These are phyloP conservation scores for Quadriops clusia DNA, from an alignment of 2,888 invertebrate genomes.

Conservation along the genomic window DNA sequence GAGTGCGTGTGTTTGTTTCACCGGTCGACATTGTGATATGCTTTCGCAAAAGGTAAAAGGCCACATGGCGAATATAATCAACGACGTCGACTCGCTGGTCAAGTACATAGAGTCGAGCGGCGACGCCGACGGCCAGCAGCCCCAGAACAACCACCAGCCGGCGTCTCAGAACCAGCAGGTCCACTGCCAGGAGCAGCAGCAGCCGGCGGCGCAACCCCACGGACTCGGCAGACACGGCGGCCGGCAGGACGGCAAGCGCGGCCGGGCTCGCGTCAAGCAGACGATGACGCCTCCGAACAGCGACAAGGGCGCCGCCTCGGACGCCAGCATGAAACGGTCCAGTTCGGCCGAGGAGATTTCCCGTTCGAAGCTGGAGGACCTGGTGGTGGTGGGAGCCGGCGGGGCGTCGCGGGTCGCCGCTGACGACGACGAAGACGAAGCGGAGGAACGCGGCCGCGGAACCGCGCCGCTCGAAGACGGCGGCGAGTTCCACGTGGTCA, in stretches of 20 bases:
- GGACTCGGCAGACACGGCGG: no score
- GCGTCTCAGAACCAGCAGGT: no score
- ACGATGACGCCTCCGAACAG: constrained; percentile 37
- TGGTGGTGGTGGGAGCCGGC: constrained; percentile 37
- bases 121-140: constrained; percentile 34
- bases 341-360: constrained; percentile 74
- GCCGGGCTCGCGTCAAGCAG: no score
- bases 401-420: constrained; percentile 12
- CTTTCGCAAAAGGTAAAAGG: constrained; percentile 47
- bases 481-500: constrained; percentile 72
- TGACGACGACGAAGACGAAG: constrained; percentile 23
- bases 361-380: constrained; percentile 60
- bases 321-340: constrained; percentile 49
- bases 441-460: constrained; percentile 31
- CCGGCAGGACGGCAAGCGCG: no score
- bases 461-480: constrained; percentile 38
- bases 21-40: background rate
- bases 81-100: constrained; percentile 63
- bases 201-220: no score
- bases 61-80: constrained; percentile 56
- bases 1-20: constrained; percentile 4
- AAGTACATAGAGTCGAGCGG: constrained; percentile 70
- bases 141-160: constrained; percentile 6
- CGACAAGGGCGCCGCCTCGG: constrained; percentile 38
- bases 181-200: no score